phyloP scores from a whole-genome alignment of 2,888 invertebrate species.

The Uropetala carovei region DNA sequence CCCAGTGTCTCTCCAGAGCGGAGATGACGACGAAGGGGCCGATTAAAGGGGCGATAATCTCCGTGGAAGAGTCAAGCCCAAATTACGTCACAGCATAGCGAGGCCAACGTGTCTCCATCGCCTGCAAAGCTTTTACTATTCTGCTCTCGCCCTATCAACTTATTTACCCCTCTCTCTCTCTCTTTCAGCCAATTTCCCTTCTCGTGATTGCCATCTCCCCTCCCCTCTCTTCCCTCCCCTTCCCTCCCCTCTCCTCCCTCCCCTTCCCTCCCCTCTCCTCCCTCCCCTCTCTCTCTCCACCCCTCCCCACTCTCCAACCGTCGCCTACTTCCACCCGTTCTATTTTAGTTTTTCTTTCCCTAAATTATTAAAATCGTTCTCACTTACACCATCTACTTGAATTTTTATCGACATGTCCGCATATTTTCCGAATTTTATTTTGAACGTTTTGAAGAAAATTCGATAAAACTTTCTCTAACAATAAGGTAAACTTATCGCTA shows the following conservation, averaged over 20 bases:
- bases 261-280: not conserved
- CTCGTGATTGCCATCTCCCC: not conserved
- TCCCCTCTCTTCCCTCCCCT: not conserved
- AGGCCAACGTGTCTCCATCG: not conserved
- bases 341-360: not conserved
- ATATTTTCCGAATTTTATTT: not conserved
- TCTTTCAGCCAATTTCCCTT: not conserved
- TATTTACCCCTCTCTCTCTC: not conserved
- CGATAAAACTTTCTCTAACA: too few species aligned
- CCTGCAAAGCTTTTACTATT: not conserved
- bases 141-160: not conserved
- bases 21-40: not conserved
- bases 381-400: too few species aligned
- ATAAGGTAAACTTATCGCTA: too few species aligned
- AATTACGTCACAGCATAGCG: not conserved
- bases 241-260: not conserved
- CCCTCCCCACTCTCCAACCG: not conserved
- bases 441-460: too few species aligned
- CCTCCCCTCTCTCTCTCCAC: not conserved
- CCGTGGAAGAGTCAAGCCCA: not conserved
- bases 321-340: not conserved
- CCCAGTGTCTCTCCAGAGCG: not conserved
- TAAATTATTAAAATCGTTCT: not conserved
- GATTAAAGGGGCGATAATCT: constrained; percentile 40
- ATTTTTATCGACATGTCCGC: not conserved